Evolutionary conservation across 2,888 invertebrate genomes (phyloP).

Genomic region (Osmoderma eremita): DNA sequence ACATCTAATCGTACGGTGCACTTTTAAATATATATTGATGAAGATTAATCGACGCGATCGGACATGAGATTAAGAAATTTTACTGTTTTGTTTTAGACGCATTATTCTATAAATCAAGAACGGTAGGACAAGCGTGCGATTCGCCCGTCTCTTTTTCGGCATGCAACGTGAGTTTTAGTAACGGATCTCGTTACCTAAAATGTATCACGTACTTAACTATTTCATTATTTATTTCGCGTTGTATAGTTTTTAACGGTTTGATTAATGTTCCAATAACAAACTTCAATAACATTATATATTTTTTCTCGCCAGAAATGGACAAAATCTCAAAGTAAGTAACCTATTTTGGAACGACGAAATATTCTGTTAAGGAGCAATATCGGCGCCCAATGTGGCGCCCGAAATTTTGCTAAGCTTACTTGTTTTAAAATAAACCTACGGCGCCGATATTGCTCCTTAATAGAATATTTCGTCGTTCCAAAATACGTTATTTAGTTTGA

Average conservation of each 20-base stretch:
- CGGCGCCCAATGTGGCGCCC: no score
- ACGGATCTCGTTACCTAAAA: constrained; percentile 19
- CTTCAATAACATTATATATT: no score
- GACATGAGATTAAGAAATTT: constrained; percentile 42
- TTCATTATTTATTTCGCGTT: constrained; percentile 27
- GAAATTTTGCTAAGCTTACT: no score
- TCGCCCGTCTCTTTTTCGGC: constrained; percentile 2
- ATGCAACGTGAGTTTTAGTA: constrained; percentile 30
- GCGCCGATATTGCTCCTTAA: no score
- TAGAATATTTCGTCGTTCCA: no score
- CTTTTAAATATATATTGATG: constrained; percentile 44
- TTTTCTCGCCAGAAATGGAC: no score
- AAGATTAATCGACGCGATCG: constrained; percentile 43
- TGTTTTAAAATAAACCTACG: no score
- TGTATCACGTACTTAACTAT: constrained; percentile 18
- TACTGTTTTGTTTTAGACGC: constrained; percentile 40
- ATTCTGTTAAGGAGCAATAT: no score
- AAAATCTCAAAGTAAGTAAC: no score
- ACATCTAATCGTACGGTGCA: constrained; percentile 35
- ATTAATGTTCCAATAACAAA: constrained; percentile 24
- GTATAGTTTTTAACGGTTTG: constrained; percentile 5
- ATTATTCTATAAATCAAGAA: constrained; percentile 38
- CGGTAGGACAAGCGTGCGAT: constrained; percentile 29
- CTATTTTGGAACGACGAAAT: no score
- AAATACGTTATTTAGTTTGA: no score